These are phyloP conservation scores for Pseudochirops cupreus DNA, from an alignment of 2,797 vertebrate genomes.

Conservation along the genomic window DNA sequence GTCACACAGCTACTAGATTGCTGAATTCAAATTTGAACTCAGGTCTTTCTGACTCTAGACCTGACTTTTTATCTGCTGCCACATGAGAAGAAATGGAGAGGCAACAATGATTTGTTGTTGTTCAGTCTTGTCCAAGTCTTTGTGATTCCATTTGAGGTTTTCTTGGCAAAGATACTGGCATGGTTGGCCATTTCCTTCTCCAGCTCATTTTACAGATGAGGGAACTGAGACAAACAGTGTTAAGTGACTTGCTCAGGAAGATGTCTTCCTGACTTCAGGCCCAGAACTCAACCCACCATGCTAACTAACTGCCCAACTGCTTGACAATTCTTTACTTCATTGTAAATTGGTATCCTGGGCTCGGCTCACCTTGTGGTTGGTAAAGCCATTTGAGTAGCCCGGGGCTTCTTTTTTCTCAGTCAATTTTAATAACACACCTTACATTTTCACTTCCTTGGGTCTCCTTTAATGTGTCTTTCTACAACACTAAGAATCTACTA, in stretches of 20 bases:
- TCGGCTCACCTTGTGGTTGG: constrained; percentile 32
- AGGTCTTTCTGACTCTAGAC: not conserved
- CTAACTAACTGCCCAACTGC: not conserved
- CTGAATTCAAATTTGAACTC: not conserved
- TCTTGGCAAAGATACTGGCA: no score
- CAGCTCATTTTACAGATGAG: not conserved
- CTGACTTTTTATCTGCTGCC: not conserved
- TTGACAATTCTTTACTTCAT: not conserved
- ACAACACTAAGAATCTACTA: not conserved
- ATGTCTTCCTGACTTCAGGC: not conserved
- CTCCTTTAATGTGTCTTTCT: constrained; percentile 21
- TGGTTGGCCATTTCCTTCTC: no score
- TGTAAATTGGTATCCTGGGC: constrained; percentile 17
- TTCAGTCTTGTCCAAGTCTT: no score
- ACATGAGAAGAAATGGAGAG: not conserved
- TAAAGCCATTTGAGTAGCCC: not conserved
- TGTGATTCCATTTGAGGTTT: no score
- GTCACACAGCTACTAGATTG: not conserved
- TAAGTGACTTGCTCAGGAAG: not conserved
- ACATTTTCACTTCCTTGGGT: constrained; percentile 14
- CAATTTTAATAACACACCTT: not conserved
- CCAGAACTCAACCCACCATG: not conserved
- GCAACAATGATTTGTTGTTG: not conserved
- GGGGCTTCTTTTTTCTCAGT: not conserved
- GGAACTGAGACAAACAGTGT: not conserved